Percentiles rank a stretch among this genome's conserved stretches.
Conservation (phyloP, 2,888 invertebrate species). For the Notocelia uddmanniana region DNA sequence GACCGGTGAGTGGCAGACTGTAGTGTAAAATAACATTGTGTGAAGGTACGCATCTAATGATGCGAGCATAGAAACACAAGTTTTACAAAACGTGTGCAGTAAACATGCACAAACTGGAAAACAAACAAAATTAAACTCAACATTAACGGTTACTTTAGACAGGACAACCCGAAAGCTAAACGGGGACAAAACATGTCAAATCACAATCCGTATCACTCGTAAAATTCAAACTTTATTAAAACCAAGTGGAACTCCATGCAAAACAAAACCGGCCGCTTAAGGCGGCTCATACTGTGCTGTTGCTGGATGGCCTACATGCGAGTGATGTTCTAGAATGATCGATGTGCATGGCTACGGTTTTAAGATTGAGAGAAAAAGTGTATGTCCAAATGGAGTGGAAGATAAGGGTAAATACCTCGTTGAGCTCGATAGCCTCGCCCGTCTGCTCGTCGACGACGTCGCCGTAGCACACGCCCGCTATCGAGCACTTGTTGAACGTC, state of each 20-base stretch:
- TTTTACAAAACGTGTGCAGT: conserved; percentile 48
- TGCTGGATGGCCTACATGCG: conserved; percentile 62
- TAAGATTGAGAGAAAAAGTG: conserved; percentile 32
- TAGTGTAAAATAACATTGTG: conserved; percentile 50
- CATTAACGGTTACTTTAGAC: conserved; percentile 55
- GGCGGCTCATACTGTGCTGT: conserved; percentile 39
- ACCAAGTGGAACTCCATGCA: conserved; percentile 70
- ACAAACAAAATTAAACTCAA: conserved; percentile 60
- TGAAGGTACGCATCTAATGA: conserved; percentile 50
- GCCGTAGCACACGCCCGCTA: conserved; percentile 96
- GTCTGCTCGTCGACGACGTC: conserved; percentile 95
- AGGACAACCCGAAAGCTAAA: conserved; percentile 62
- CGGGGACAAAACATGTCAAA: conserved; percentile 59
- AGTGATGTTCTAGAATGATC: conserved; percentile 53
- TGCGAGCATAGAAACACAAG: conserved; percentile 42
- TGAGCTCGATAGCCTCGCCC: conserved; percentile 94
- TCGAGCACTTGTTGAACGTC: conserved; percentile 99
- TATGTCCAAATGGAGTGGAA: conserved; percentile 9
- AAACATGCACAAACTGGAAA: conserved; percentile 66
- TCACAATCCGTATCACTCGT: conserved; percentile 51
- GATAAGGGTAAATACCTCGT: conserved; percentile 88
- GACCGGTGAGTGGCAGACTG: conserved; percentile 52
- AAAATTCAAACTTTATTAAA: conserved; percentile 53
- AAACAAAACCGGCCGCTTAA: conserved; percentile 47
- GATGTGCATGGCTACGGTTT: conserved; percentile 52